Percentiles rank a stretch among this genome's conserved stretches.
Evolutionary conservation across 2,113 vertebrate genomes (phyloP).

Genomic region (Edolisoma coerulescens): DNA sequence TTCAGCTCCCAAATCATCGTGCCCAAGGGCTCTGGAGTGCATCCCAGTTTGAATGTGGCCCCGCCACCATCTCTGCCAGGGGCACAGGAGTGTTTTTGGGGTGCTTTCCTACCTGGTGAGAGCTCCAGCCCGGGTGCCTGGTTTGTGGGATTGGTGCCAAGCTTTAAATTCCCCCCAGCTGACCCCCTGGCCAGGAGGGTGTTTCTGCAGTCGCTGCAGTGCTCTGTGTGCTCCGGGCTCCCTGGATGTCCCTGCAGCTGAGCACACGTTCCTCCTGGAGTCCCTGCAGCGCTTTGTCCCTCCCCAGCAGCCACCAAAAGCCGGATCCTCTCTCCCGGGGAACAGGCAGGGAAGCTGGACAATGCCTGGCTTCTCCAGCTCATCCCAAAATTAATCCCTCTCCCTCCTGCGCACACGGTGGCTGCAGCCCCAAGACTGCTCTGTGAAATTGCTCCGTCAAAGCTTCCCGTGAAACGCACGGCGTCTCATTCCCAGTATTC

Average conservation of each 20-base stretch:
- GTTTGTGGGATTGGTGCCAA: neutral
- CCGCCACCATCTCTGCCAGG: neutral
- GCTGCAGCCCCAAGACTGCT: neutral
- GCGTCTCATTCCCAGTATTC: neutral
- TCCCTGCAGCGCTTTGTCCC: neutral
- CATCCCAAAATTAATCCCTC: neutral
- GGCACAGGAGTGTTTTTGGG: rapidly evolving
- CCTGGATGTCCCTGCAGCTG: neutral
- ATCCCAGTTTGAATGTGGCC: rapidly evolving
- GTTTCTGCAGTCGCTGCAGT: neutral
- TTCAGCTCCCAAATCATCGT: rapidly evolving
- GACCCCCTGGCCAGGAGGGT: rapidly evolving
- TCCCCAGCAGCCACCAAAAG: neutral
- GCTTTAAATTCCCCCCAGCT: neutral
- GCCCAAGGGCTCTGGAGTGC: rapidly evolving
- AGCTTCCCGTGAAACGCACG: neutral
- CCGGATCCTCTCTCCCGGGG: neutral
- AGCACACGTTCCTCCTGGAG: rapidly evolving
- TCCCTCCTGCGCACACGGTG: rapidly evolving
- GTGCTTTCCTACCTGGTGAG: neutral
- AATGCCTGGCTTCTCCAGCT: neutral
- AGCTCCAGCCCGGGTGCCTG: rapidly evolving
- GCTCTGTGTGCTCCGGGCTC: neutral
- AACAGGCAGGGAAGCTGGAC: neutral
- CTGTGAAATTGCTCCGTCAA: rapidly evolving